Evolutionary conservation across 2,797 vertebrate species (phyloP).

Genomic region (Acipenser oxyrinchus): DNA sequence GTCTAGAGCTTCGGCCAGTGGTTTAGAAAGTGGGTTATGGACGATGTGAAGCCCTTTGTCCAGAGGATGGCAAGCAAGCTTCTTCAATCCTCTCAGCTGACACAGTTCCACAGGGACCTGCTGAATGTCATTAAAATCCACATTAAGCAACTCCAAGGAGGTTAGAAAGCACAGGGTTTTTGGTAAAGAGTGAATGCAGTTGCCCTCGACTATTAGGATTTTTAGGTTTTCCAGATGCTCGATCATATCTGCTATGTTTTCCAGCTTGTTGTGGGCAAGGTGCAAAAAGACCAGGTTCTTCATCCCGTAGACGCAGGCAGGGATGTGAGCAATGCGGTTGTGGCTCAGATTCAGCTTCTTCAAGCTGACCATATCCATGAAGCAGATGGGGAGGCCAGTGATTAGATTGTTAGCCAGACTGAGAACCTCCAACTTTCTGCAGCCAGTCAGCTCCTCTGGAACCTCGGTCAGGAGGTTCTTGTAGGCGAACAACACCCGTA

Average conservation of each 20-base stretch:
- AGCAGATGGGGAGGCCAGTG: constrained; percentile 61
- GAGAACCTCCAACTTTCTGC: constrained; percentile 75
- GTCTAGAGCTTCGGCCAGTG: constrained; percentile 71
- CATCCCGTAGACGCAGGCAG: constrained; percentile 70
- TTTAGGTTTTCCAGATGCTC: constrained; percentile 68
- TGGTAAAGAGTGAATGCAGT: constrained; percentile 70
- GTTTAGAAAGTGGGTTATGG: constrained; percentile 78
- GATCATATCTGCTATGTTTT: constrained; percentile 78
- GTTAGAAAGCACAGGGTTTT: constrained; percentile 69
- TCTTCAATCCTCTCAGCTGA: constrained; percentile 59
- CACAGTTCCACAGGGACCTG: constrained; percentile 76
- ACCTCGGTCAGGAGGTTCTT: constrained; percentile 74
- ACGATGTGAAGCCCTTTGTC: constrained; percentile 84
- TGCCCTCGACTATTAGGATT: constrained; percentile 79
- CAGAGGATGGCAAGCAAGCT: constrained; percentile 80
- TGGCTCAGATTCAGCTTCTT: constrained; percentile 83
- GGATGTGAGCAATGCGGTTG: constrained; percentile 71
- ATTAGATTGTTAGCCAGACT: constrained; percentile 80
- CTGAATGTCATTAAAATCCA: constrained; percentile 77
- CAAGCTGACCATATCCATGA: constrained; percentile 60
- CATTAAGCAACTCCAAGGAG: constrained; percentile 74
- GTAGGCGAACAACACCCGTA: constrained; percentile 76
- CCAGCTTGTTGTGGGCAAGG: constrained; percentile 75
- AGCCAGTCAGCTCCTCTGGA: constrained; percentile 72
- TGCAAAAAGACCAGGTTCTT: constrained; percentile 80